Evolutionary conservation across 1,140 invertebrate species (phyloP).

Genomic region (Chrysopa pallens): DNA sequence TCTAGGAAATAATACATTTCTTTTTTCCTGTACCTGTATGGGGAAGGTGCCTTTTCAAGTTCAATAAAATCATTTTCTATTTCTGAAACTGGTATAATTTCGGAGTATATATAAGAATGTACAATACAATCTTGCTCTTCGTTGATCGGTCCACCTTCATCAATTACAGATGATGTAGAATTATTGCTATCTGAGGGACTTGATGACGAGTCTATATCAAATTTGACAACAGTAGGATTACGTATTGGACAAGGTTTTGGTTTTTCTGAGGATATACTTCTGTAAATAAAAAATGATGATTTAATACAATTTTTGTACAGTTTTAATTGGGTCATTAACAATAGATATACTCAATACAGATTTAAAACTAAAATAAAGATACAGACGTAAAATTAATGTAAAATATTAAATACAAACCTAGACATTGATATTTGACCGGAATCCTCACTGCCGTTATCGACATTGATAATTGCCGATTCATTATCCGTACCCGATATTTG

Average conservation of each 20-base stretch:
- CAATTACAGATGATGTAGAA: background rate
- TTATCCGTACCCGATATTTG: slow-evolving; percentile 8
- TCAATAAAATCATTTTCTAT: slow-evolving; percentile 6
- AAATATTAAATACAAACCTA: too few relatives aligned
- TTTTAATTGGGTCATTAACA: too few relatives aligned
- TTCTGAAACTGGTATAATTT: too few relatives aligned
- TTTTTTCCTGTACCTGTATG: slow-evolving; percentile 27
- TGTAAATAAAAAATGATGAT: background rate
- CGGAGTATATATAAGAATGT: too few relatives aligned
- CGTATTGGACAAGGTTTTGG: background rate
- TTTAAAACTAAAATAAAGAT: too few relatives aligned
- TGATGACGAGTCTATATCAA: background rate
- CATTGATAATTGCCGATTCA: background rate
- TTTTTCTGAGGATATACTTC: background rate
- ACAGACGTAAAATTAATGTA: too few relatives aligned
- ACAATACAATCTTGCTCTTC: background rate
- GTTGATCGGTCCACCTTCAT: background rate
- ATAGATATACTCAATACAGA: too few relatives aligned
- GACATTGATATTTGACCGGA: background rate
- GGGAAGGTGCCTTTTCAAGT: slow-evolving; percentile 20
- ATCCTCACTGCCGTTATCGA: slow-evolving; percentile 3
- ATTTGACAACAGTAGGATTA: background rate
- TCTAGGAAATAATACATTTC: background rate
- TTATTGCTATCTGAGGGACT: background rate
- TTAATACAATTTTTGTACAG: too few relatives aligned